Percentiles rank a stretch among this genome's conserved stretches.
phyloP scores from a whole-genome alignment of 1,140 invertebrate species.

The Thrips palmi region DNA sequence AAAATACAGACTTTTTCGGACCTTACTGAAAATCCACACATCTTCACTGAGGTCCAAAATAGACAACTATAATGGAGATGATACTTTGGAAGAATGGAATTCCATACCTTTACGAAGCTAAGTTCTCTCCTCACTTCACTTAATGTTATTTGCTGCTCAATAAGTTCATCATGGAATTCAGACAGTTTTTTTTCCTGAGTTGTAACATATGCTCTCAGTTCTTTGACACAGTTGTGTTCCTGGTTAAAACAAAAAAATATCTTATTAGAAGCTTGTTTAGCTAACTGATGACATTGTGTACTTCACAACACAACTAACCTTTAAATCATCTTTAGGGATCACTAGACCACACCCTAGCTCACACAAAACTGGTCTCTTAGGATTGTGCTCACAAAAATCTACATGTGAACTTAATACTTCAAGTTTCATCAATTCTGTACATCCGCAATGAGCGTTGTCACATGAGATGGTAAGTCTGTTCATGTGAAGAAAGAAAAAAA shows the following conservation, averaged over 20 bases:
- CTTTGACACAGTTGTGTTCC: slow-evolving; percentile 84
- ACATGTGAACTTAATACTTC: slow-evolving; percentile 66
- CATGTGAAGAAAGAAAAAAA: slow-evolving; percentile 11
- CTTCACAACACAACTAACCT: slow-evolving; percentile 24
- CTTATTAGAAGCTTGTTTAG: too few relatives aligned
- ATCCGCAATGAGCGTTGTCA: slow-evolving; percentile 78
- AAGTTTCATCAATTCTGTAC: slow-evolving; percentile 64
- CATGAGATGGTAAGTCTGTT: slow-evolving; percentile 67
- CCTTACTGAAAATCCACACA: too few relatives aligned
- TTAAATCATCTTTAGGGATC: slow-evolving; percentile 86
- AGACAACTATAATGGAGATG: not conserved
- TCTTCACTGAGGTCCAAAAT: not conserved
- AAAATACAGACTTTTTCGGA: too few relatives aligned
- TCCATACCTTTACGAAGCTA: slow-evolving; percentile 54
- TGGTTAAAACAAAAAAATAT: slow-evolving; percentile 16
- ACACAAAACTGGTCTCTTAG: slow-evolving; percentile 80
- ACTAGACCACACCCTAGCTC: slow-evolving; percentile 83
- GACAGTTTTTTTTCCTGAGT: slow-evolving; percentile 69
- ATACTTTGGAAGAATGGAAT: slow-evolving; percentile 1
- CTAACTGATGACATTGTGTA: not conserved
- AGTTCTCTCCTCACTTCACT: slow-evolving; percentile 79
- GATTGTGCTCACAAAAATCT: slow-evolving; percentile 85
- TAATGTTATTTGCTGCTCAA: slow-evolving; percentile 68
- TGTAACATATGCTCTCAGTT: slow-evolving; percentile 65
- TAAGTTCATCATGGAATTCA: slow-evolving; percentile 68